Evolutionary conservation across 2,888 invertebrate genomes (phyloP).

Genomic region (Tipula lateralis): DNA sequence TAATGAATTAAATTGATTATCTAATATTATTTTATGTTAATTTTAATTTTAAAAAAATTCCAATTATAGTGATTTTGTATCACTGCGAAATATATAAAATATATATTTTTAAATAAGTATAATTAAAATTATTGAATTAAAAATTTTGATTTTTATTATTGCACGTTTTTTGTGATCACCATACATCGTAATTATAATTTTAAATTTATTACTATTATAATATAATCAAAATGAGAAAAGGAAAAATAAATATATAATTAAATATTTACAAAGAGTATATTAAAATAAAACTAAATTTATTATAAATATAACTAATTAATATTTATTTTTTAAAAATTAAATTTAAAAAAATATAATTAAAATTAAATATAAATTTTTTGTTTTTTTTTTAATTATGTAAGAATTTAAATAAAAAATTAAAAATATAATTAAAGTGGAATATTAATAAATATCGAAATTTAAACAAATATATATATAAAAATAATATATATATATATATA

Average conservation of each 20-base stretch:
- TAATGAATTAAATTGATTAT: background rate
- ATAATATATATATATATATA: no score
- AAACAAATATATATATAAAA: no score
- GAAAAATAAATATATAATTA: background rate
- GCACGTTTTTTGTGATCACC: constrained; percentile 15
- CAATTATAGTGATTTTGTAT: background rate
- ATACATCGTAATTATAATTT: background rate
- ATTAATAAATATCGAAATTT: background rate
- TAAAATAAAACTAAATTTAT: constrained; percentile 7
- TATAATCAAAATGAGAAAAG: background rate
- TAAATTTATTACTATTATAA: background rate
- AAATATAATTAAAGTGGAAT: background rate
- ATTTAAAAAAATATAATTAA: constrained; percentile 1
- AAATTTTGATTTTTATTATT: background rate
- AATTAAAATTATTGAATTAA: background rate
- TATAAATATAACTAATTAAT: background rate
- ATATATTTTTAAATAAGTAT: background rate
- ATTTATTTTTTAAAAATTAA: constrained; percentile 1
- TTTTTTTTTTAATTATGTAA: background rate
- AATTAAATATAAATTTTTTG: background rate
- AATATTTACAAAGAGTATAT: constrained; percentile 6
- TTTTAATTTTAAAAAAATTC: background rate
- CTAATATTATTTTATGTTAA: background rate
- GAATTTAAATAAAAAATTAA: background rate
- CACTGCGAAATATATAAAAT: background rate